Percentiles rank a stretch among this genome's conserved stretches.
Evolutionary conservation across 2,888 invertebrate species (phyloP).

Genomic region (Meiosimyza decipiens): DNA sequence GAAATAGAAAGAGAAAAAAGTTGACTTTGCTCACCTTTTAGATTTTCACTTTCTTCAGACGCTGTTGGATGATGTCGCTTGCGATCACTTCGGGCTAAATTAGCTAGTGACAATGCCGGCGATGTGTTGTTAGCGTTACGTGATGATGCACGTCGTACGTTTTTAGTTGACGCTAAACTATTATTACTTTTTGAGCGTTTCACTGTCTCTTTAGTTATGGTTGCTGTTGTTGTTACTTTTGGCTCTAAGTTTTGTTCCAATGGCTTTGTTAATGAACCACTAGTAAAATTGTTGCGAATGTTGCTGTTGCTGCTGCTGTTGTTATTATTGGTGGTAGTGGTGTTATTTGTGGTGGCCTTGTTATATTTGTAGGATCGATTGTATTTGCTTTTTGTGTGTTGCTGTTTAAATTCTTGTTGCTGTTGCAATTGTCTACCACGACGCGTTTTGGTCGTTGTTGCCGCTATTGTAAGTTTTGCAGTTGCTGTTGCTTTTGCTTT

Average conservation of each 20-base stretch:
- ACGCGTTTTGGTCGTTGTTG: conserved; percentile 7
- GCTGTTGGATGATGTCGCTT: conserved; percentile 51
- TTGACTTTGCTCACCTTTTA: conserved; percentile 18
- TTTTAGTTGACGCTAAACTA: conserved; percentile 40
- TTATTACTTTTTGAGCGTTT: conserved; percentile 18
- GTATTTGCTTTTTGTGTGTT: conserved; percentile 41
- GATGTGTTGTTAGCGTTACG: conserved; percentile 43
- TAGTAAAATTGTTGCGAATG: background rate
- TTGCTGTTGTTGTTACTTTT: conserved; percentile 31
- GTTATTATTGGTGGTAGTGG: background rate
- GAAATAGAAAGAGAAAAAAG: too few relatives aligned
- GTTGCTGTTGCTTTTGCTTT: conserved; percentile 35
- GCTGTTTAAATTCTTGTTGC: conserved; percentile 39
- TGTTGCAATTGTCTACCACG: conserved; percentile 21
- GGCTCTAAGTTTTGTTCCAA: conserved; percentile 16
- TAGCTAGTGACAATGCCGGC: conserved; percentile 36
- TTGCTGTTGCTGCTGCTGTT: conserved; percentile 16
- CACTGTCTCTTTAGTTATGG: conserved; percentile 24
- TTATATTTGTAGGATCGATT: conserved; percentile 39
- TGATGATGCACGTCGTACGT: conserved; percentile 44
- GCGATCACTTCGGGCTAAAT: conserved; percentile 46
- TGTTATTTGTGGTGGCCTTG: conserved; percentile 37
- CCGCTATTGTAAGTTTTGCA: conserved; percentile 39
- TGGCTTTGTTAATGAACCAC: background rate
- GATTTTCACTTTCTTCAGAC: conserved; percentile 25